These are phyloP conservation scores for Aythya fuligula DNA, from an alignment of 2,797 vertebrate genomes.

Conservation along the genomic window DNA sequence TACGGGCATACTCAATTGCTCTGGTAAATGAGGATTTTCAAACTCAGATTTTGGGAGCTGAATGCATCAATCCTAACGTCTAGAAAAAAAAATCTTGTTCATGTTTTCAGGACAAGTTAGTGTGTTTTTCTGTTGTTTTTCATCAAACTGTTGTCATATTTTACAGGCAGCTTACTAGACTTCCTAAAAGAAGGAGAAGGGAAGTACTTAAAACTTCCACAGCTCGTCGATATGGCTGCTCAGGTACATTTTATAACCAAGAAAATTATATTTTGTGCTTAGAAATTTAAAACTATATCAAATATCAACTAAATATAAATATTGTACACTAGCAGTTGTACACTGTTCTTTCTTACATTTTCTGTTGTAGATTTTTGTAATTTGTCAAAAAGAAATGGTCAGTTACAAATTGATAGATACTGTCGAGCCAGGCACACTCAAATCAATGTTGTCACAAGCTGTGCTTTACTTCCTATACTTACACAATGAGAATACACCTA, in stretches of 20 bases:
- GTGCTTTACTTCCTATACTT: accelerated
- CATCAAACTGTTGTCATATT: not conserved
- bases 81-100: not conserved
- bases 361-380: not conserved
- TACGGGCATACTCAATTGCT: not conserved
- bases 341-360: not conserved
- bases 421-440: not conserved
- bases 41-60: not conserved
- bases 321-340: not conserved
- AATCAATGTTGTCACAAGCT: not conserved
- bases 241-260: conserved; percentile 82
- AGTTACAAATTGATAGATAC: not conserved
- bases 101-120: not conserved
- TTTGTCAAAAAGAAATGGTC: not conserved
- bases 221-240: conserved; percentile 96
- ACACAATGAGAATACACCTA: not conserved
- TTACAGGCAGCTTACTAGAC: conserved; percentile 91
- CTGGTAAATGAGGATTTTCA: not conserved
- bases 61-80: not conserved
- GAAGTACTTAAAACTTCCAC: conserved; percentile 92
- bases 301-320: not conserved
- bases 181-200: conserved; percentile 97
- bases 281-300: not conserved
- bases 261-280: not conserved
- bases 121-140: not conserved